Evolutionary conservation across 1,140 invertebrate genomes (phyloP).

Genomic region (Aethina tumida): DNA sequence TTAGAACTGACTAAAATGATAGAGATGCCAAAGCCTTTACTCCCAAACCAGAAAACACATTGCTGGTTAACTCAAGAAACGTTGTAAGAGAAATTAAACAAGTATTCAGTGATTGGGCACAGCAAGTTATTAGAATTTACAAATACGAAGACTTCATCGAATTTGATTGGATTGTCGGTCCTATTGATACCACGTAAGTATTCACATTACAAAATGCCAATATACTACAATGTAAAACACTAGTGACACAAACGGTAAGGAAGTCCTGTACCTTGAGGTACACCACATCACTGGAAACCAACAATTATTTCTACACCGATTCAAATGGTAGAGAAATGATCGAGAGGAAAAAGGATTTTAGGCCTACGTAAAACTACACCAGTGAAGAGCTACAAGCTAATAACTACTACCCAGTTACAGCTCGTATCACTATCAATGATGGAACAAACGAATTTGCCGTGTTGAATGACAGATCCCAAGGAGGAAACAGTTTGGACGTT

Average conservation of each 20-base stretch:
- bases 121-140: slow-evolving; percentile 52
- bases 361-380: slow-evolving; percentile 61
- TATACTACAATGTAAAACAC: slow-evolving; percentile 2
- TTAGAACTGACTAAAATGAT: slow-evolving; percentile 52
- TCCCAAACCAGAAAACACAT: slow-evolving; percentile 26
- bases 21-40: slow-evolving; percentile 36
- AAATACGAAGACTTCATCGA: slow-evolving; percentile 40
- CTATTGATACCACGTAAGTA: slow-evolving; percentile 52
- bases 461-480: slow-evolving; percentile 67
- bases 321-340: slow-evolving; percentile 59
- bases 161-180: slow-evolving; percentile 64
- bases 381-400: slow-evolving; percentile 62
- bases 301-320: slow-evolving; percentile 55
- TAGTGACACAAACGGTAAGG: slow-evolving; percentile 39
- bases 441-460: slow-evolving; percentile 46
- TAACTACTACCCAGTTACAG: slow-evolving; percentile 90
- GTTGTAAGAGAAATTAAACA: slow-evolving; percentile 59
- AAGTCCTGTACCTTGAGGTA: slow-evolving; percentile 44
- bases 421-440: slow-evolving; percentile 47
- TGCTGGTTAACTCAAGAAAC: slow-evolving; percentile 44
- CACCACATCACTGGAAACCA: slow-evolving; percentile 37
- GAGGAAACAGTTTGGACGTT: slow-evolving; percentile 63
- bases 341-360: slow-evolving; percentile 50
- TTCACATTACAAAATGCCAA: slow-evolving; percentile 1
- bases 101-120: slow-evolving; percentile 47